Evolutionary conservation across 2,797 vertebrate genomes (phyloP).

Genomic region (Epinephelus awoara): DNA sequence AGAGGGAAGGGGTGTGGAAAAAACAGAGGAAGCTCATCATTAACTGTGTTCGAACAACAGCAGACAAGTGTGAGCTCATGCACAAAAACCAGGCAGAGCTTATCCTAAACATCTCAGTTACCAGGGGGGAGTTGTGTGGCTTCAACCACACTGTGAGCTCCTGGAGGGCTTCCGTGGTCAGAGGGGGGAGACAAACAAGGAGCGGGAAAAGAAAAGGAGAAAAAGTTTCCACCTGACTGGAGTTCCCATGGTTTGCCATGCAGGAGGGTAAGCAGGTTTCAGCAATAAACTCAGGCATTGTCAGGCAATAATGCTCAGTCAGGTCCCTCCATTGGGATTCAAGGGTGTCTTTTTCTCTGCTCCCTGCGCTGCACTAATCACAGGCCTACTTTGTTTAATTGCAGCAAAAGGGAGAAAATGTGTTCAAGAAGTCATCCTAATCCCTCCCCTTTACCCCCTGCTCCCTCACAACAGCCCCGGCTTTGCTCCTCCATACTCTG

Average conservation of each 20-base stretch:
- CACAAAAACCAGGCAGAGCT: slow-evolving; percentile 90
- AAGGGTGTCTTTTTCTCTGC: slow-evolving; percentile 99
- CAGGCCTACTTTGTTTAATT: slow-evolving; percentile 99
- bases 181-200: slow-evolving; percentile 76
- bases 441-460: slow-evolving; percentile 86
- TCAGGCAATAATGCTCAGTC: slow-evolving; percentile 98
- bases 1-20: slow-evolving; percentile 85
- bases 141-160: slow-evolving; percentile 90
- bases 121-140: slow-evolving; percentile 89
- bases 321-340: slow-evolving; percentile 99
- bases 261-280: slow-evolving; percentile 99
- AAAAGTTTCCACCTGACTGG: slow-evolving; percentile 99
- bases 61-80: slow-evolving; percentile 93
- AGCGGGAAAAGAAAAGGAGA: slow-evolving; percentile 90
- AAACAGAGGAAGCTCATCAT: slow-evolving; percentile 95
- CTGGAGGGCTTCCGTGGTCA: slow-evolving; percentile 91
- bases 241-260: slow-evolving; percentile 99
- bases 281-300: slow-evolving; percentile 99
- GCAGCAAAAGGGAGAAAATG: slow-evolving; percentile 98
- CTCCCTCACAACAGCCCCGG: slow-evolving; percentile 72
- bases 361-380: slow-evolving; percentile 99
- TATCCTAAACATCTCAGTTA: slow-evolving; percentile 98
- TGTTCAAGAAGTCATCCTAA: slow-evolving; percentile 99
- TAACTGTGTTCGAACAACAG: slow-evolving; percentile 94
- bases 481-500: slow-evolving; percentile 63